A percentile compares a stretch with the other conserved stretches of the same genome.
These are phyloP conservation scores for Nibea coibor DNA, from an alignment of 2,113 vertebrate genomes.

Conservation along the genomic window DNA sequence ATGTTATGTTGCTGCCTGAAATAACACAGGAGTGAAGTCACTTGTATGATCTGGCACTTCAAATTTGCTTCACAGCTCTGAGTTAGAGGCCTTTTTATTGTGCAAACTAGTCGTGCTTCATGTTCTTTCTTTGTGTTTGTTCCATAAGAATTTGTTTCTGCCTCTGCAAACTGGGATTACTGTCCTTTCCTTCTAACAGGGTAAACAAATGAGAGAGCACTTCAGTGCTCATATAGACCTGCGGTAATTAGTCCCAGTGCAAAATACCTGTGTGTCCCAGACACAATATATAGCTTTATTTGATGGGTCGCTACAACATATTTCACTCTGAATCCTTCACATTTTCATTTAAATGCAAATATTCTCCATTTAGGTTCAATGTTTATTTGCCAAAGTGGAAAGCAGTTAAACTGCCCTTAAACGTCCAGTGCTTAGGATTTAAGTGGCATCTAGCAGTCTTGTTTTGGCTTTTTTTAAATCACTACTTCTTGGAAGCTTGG, in stretches of 20 bases:
- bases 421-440: too few species aligned
- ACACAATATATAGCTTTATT: background rate
- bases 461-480: too few species aligned
- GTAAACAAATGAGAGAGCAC: background rate
- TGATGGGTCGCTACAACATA: background rate
- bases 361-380: background rate
- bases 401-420: too few species aligned
- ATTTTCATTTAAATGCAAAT: background rate
- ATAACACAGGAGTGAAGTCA: conserved; percentile 6
- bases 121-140: background rate
- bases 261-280: conserved; percentile 1
- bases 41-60: conserved; percentile 18
- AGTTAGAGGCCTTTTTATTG: background rate
- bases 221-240: background rate
- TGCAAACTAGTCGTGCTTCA: background rate
- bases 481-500: too few species aligned
- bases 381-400: background rate
- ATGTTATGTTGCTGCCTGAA: background rate
- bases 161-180: background rate
- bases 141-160: background rate
- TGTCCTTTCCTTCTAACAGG: background rate
- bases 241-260: background rate
- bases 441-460: too few species aligned
- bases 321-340: background rate
- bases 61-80: background rate